Evolutionary conservation across 2,888 invertebrate genomes (phyloP), one percentile per base, ranked within the genome.

Genomic region (Oscheius sp.): DNA sequence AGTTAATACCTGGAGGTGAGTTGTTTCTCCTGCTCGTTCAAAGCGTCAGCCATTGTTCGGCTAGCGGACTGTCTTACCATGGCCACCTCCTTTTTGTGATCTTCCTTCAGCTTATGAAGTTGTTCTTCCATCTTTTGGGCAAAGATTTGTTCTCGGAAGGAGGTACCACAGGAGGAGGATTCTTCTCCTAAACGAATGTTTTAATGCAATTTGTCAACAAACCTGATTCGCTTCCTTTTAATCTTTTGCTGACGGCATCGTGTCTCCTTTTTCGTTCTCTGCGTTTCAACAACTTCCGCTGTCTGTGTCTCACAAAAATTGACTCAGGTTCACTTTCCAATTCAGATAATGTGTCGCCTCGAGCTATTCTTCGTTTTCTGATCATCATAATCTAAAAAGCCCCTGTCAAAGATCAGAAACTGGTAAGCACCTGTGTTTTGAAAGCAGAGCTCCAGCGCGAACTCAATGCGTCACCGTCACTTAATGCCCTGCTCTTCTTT

Each of bases 281-380:
- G 55, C 75, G 74, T 53, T 83, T 83, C 43, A 75, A 49, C 25
- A 78, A 56, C 52, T 79, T 72, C 61, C 79, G 74, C 72, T 78
- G 49, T 16, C 80, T 43, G 2, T 80, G 74, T n/a, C 83, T 71
- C 52, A 78, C 77, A 59, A 83, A 83, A 53, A 83, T 83, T 21
- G 79, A 78, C 49, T 83, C 81, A 0, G 83, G 83, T 56, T 83
- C 83, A 27, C 79, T 81, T 25, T 83, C 83, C 77, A 81, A 77
- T 69, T 83, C 83, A 2, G 79, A 79, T 53, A 81, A 52, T 9
- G 80, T 81, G 68, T 83, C 83, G 9, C 77, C 80, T 64, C 74
- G 74, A 25, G 75, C 76, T 5, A 69, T 29, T n/a, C 83, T 77
- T 7, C 81, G 78, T 56, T 81, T 81, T 35, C 80, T 68, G 55